Conservation (phyloP, 2,113 vertebrate genomes). For the Corydoras maculifer region DNA sequence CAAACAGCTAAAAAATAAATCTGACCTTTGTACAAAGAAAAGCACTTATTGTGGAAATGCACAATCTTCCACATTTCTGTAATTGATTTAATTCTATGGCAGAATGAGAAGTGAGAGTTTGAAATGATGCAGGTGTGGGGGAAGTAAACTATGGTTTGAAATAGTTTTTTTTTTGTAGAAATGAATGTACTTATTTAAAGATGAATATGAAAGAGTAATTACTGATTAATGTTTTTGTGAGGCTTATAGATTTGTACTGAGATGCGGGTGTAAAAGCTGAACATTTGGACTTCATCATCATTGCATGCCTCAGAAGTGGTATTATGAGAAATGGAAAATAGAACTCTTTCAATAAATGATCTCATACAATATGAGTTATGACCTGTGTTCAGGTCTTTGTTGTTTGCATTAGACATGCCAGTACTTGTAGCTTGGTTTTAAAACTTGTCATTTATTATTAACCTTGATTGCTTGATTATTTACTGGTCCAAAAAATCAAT, state of each 20-base stretch:
- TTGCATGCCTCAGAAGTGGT: constrained; percentile 5
- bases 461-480: neutral
- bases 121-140: constrained; percentile 1
- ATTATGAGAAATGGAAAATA: constrained; percentile 12
- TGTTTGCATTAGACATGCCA: neutral
- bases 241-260: neutral
- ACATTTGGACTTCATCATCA: constrained; percentile 32
- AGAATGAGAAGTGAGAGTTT: neutral
- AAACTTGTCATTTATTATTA: constrained; percentile 1
- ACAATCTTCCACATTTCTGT: neutral
- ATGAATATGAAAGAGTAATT: neutral
- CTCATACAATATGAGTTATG: constrained; percentile 10
- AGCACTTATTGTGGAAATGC: neutral
- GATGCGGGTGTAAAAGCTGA: neutral
- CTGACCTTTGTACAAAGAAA: neutral
- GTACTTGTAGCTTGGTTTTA: neutral
- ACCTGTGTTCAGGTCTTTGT: neutral
- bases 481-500: neutral
- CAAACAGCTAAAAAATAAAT: constrained; percentile 75
- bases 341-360: constrained; percentile 23
- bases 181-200: neutral
- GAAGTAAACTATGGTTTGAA: constrained; percentile 40
- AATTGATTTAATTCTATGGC: neutral
- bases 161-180: neutral
- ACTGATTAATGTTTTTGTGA: neutral